Evolutionary conservation across 2,797 vertebrate species (phyloP).

Genomic region (Gouania willdenowi): DNA sequence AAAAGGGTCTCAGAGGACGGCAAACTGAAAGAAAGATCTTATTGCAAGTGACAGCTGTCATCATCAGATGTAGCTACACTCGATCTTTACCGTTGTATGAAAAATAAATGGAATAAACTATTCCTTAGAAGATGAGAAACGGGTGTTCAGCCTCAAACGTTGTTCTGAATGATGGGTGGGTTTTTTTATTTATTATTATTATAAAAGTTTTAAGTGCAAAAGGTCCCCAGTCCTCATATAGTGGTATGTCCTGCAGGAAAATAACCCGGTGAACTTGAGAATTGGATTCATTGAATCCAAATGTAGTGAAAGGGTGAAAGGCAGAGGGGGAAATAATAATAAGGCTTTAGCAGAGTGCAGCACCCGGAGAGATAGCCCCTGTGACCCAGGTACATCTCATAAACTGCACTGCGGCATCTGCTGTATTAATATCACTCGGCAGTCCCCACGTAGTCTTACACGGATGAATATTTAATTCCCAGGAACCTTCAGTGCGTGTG

Average conservation of each 20-base stretch:
- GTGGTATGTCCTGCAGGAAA: slow-evolving; percentile 22
- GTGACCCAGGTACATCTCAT: slow-evolving; percentile 68
- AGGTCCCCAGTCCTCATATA: slow-evolving; percentile 28
- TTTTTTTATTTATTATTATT: no score
- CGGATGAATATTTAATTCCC: slow-evolving; percentile 62
- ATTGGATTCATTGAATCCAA: slow-evolving; percentile 41
- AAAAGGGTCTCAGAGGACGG: no score
- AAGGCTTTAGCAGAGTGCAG: slow-evolving; percentile 26
- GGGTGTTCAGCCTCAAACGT: no score
- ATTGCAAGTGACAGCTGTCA: no score
- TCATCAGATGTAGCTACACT: no score
- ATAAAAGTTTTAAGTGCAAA: slow-evolving; percentile 22
- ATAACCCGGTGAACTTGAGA: slow-evolving; percentile 44
- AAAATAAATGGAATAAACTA: no score
- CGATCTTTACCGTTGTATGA: no score
- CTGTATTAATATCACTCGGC: slow-evolving; percentile 66
- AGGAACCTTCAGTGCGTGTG: slow-evolving; percentile 15
- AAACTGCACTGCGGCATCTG: slow-evolving; percentile 83
- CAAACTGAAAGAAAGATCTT: no score
- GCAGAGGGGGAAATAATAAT: no score
- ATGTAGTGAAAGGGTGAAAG: slow-evolving; percentile 37
- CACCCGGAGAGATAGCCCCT: slow-evolving; percentile 50
- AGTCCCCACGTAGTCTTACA: slow-evolving; percentile 49
- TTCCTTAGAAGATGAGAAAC: no score
- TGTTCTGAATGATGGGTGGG: no score